These are phyloP conservation scores for Drosophila setosimentum DNA, from an alignment of 2,888 invertebrate species.

Conservation along the genomic window DNA sequence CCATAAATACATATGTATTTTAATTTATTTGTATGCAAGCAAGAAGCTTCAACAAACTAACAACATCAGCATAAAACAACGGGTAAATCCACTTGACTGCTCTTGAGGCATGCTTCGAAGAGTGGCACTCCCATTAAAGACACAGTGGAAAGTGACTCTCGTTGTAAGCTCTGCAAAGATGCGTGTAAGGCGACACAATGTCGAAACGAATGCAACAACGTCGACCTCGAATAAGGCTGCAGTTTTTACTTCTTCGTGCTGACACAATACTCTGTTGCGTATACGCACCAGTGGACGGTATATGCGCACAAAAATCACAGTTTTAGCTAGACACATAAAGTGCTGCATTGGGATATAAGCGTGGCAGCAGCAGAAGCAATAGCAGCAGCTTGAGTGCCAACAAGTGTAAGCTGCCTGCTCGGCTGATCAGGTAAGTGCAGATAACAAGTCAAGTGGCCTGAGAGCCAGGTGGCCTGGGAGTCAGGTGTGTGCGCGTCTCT, in stretches of 20 bases:
- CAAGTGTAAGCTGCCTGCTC: constrained; percentile 73
- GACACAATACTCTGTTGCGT: constrained; percentile 53
- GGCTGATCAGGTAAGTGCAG: constrained; percentile 75
- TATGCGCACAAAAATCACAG: constrained; percentile 55
- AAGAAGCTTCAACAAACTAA: constrained; percentile 41
- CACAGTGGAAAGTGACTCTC: constrained; percentile 48
- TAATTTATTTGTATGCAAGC: constrained; percentile 58
- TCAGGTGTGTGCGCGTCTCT: constrained; percentile 20
- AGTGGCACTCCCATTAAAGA: constrained; percentile 46
- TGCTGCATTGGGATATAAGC: constrained; percentile 25
- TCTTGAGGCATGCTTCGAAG: constrained; percentile 27
- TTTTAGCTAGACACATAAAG: constrained; percentile 55
- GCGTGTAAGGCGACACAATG: constrained; percentile 52
- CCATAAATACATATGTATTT: constrained; percentile 59
- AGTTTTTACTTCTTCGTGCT: constrained; percentile 31
- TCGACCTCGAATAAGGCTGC: constrained; percentile 42
- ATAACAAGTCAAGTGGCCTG: constrained; percentile 74
- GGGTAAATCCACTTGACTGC: constrained; percentile 45
- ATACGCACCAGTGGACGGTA: constrained; percentile 48
- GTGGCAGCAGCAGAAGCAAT: constrained; percentile 3
- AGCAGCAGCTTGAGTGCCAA: constrained; percentile 60
- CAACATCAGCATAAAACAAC: constrained; percentile 21
- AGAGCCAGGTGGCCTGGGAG: constrained; percentile 46
- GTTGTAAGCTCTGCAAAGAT: constrained; percentile 49
- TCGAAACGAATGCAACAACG: constrained; percentile 29